Conservation (phyloP, 1,140 invertebrate genomes). For the Brachionus angularis region DNA sequence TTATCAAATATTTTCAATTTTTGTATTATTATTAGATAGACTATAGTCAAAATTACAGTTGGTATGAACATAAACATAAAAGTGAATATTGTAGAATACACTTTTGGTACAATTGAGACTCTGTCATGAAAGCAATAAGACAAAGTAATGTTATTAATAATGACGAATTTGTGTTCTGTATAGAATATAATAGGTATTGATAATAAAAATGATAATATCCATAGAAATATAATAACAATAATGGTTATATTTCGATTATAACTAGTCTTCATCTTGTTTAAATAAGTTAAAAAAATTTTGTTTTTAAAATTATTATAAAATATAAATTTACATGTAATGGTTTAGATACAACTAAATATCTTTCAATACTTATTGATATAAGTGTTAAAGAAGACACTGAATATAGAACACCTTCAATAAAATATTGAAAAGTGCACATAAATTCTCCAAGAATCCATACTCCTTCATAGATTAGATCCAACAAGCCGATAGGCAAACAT, state of each 20-base stretch:
- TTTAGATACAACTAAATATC: constrained; percentile 46
- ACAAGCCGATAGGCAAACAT: constrained; percentile 47
- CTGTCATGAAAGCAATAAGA: constrained; percentile 14
- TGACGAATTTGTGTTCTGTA: background rate
- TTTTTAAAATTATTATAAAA: background rate
- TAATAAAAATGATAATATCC: constrained; percentile 10
- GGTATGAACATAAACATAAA: constrained; percentile 34
- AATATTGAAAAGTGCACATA: constrained; percentile 45
- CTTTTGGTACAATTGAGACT: background rate
- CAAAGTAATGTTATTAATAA: background rate
- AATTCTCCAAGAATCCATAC: constrained; percentile 48
- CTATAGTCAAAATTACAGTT: background rate
- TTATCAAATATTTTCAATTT: constrained; percentile 22
- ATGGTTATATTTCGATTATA: constrained; percentile 24
- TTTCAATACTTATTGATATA: constrained; percentile 32
- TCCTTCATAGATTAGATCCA: constrained; percentile 48
- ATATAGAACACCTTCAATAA: constrained; percentile 48
- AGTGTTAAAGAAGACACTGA: constrained; percentile 45
- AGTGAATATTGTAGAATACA: constrained; percentile 8
- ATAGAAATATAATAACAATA: background rate
- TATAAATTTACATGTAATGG: constrained; percentile 45
- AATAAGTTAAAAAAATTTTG: background rate
- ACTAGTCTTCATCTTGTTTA: background rate
- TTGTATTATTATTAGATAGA: constrained; percentile 7
- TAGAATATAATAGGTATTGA: background rate